Conservation (phyloP, 2,113 vertebrate species). For the Solea senegalensis region DNA sequence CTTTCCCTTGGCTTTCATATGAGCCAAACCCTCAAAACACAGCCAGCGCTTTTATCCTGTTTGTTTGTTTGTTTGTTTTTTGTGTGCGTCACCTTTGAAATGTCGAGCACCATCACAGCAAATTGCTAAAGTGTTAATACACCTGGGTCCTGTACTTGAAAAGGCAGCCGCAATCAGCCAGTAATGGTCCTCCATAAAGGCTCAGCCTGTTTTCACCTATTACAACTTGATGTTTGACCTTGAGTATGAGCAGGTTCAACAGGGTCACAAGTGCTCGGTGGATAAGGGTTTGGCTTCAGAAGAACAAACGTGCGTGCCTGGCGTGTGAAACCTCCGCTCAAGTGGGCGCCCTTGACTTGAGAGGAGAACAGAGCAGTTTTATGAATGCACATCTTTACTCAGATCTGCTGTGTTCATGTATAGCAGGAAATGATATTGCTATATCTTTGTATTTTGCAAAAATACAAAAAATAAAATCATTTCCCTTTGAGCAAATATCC, state of each 20-base stretch:
- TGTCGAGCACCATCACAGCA: conserved; percentile 63
- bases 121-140: conserved; percentile 74
- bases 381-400: conserved; percentile 12
- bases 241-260: conserved; percentile 50
- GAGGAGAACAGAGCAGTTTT: neutral
- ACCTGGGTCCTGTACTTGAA: conserved; percentile 78
- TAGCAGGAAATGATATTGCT: conserved; percentile 1
- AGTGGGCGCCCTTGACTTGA: conserved; percentile 15
- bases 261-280: conserved; percentile 20
- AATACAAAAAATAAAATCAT: neutral
- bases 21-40: conserved; percentile 22
- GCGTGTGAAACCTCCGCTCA: conserved; percentile 23
- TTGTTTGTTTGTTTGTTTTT: conserved; percentile 16
- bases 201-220: conserved; percentile 45
- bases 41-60: conserved; percentile 27
- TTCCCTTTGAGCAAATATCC: neutral
- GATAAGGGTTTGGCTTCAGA: conserved; percentile 38
- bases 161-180: conserved; percentile 59
- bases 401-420: conserved; percentile 10
- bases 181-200: conserved; percentile 68
- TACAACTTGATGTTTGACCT: conserved; percentile 52
- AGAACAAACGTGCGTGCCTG: conserved; percentile 39
- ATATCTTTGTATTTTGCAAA: conserved; percentile 7
- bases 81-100: conserved; percentile 17
- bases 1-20: neutral